Percentiles rank a stretch among this genome's conserved stretches.
phyloP scores from a whole-genome alignment of 2,888 invertebrate species.

The Acrobasis repandana region DNA sequence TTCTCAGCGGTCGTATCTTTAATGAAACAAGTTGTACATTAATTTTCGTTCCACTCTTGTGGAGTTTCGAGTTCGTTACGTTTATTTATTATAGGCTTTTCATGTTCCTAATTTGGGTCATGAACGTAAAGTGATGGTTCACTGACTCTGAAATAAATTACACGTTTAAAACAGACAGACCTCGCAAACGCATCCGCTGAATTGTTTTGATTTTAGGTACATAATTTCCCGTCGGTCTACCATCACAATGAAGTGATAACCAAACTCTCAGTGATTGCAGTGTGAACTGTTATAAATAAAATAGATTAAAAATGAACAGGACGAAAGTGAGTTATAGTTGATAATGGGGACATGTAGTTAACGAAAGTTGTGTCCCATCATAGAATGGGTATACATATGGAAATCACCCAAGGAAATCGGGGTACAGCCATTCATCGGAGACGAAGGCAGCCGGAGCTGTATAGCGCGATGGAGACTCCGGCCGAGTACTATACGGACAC shows the following conservation, averaged over 20 bases:
- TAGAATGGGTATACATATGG: slow-evolving; percentile 82
- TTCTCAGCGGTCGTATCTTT: slow-evolving; percentile 3
- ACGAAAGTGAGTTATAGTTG: slow-evolving; percentile 46
- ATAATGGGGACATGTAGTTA: slow-evolving; percentile 57
- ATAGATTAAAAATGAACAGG: slow-evolving; percentile 32
- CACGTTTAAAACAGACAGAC: slow-evolving; percentile 22
- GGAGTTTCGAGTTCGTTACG: slow-evolving; percentile 17
- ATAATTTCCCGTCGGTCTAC: slow-evolving; percentile 27
- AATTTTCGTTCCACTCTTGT: slow-evolving; percentile 2
- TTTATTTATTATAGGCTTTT: slow-evolving; percentile 18
- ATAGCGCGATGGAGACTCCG: slow-evolving; percentile 66
- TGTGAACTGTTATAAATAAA: slow-evolving; percentile 26
- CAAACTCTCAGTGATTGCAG: slow-evolving; percentile 13
- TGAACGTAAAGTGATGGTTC: slow-evolving; percentile 13
- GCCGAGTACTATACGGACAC: slow-evolving; percentile 63
- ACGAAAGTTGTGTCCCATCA: slow-evolving; percentile 50
- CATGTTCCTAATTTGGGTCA: slow-evolving; percentile 12
- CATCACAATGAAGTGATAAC: slow-evolving; percentile 36
- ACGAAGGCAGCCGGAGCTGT: slow-evolving; percentile 55
- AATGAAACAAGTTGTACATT: background rate
- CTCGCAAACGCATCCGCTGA: slow-evolving; percentile 45
- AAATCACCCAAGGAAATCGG: slow-evolving; percentile 72
- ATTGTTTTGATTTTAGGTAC: slow-evolving; percentile 23
- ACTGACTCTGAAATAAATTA: slow-evolving; percentile 16
- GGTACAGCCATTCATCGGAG: slow-evolving; percentile 64